Evolutionary conservation across 2,113 vertebrate species (phyloP), one percentile per base, ranked within the genome.

Genomic region (Podilymbus podiceps): DNA sequence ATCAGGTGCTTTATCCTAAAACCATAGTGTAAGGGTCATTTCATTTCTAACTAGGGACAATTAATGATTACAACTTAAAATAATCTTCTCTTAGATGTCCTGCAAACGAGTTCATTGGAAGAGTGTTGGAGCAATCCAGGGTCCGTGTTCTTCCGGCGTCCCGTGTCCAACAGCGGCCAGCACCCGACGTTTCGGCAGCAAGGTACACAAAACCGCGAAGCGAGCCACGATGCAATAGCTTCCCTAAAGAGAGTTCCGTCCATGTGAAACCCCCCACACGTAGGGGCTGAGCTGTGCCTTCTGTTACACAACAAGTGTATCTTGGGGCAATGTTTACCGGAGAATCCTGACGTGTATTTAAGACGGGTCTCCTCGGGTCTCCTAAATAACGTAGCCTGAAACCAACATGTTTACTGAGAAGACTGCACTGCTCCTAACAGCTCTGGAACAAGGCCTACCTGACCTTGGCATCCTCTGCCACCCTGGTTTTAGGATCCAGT

Each of bases 381-480:
- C 83, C 90, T 78, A 42, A 60, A 9, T 6, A 15, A 15, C 28
- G 27, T 17, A 66, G 69, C 27, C 80, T 7, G 16, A 86, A 59
- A 16, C 27, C 12, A 11, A 13, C 4, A 1, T 1, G 49, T 72
- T 60, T 3, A 15, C 33, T 3, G 30, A 22, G 19, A 77, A 64
- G 22, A 5, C 42, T 0, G 0, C 0, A 6, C 87, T 23, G 81
- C 81, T 35, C 31, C 49, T 0, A 49, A 4, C 46, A 18, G 30
- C 78, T 53, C 87, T 14, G 12, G 31, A 67, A 88, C 35, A 8
- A 52, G 33, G 73, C 60, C 88, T 15, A n/a, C 79, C 66, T 30
- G 11, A 2, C 79, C 33, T 7, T 14, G 73, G 77, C 87, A 66
- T n/a, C 73, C 76, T 83, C 62, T 53, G 66, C n/a, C 93, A 46